Evolutionary conservation across 30 jellyfish, hydroid and myxozoan genomes (phyloP).

Genomic region (Cassiopea xamachana): DNA sequence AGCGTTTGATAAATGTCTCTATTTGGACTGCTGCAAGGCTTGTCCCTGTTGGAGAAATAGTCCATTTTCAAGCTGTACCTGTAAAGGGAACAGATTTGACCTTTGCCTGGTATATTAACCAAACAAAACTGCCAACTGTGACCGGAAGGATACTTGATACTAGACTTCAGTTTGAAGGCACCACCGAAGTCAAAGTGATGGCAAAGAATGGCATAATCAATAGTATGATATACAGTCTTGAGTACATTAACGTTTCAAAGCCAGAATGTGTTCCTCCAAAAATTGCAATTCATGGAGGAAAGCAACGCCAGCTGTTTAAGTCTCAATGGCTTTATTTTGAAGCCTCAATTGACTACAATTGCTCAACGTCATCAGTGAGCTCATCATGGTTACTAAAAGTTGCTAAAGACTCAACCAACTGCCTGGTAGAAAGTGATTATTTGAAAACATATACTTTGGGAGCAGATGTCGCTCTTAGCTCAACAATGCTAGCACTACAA

Average conservation of each 20-base stretch:
- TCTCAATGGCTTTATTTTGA: conserved; percentile 90
- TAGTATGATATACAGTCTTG: not conserved
- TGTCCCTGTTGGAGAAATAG: conserved; percentile 36
- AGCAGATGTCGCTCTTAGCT: conserved; percentile 1
- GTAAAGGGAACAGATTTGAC: conserved; percentile 32
- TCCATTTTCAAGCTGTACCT: conserved; percentile 33
- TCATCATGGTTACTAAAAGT: conserved; percentile 67
- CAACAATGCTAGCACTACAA: conserved; percentile 81
- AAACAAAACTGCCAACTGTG: not conserved
- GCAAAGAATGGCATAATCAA: conserved; percentile 22
- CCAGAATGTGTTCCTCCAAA: conserved; percentile 69
- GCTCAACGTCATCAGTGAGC: conserved; percentile 57
- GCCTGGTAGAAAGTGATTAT: conserved; percentile 38
- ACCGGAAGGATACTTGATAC: not conserved
- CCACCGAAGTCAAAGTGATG: conserved; percentile 13
- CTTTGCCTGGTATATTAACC: conserved; percentile 44
- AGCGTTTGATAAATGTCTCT: conserved; percentile 13
- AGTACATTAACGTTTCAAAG: conserved; percentile 15
- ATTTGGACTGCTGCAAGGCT: conserved; percentile 46
- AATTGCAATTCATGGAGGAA: conserved; percentile 47
- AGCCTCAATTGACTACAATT: conserved; percentile 54
- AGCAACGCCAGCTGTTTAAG: conserved; percentile 44
- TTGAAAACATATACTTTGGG: conserved; percentile 4
- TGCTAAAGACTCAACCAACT: conserved; percentile 52
- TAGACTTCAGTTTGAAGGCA: conserved; percentile 27